Evolutionary conservation across 2,797 vertebrate genomes (phyloP), one percentile per base, ranked within the genome.

Genomic region (Chelon auratus): DNA sequence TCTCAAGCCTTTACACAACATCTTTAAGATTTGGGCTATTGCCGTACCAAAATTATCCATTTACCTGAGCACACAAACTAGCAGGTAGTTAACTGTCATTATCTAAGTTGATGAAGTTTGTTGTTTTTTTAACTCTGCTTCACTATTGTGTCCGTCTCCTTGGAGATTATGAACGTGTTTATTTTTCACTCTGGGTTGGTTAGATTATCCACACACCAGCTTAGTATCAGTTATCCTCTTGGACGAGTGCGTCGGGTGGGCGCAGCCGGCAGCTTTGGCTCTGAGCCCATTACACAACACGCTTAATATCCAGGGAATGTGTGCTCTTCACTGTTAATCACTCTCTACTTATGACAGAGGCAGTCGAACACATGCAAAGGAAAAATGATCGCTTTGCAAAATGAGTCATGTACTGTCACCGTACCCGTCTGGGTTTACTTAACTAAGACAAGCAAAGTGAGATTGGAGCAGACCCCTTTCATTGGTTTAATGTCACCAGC

Each of bases 231-330:
- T 76, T 80, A 83, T 86, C 83, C 78, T 82, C 73, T 83, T 62
- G 43, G 77, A 53, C 11, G 9, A 68, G 71, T 69, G 68, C 69
- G 73, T 72, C 40, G 68, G 75, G 57, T 71, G 58, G 64, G 62
- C 63, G 80, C 76, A 84, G 85, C 76, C 64, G 59, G 81, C 56
- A 71, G 78, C 64, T 84, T 75, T 82, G 88, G 84, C 88, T 84
- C 67, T 67, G 77, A 85, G 83, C 84, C 83, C 82, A 77, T 89
- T 89, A 91, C 86, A 91, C 91, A 92, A 92, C 87, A 79, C 69
- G 81, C 80, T 83, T 90, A 89, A 87, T 89, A 86, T 68, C 78
- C 73, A 73, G 65, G 42, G 78, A 79, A 74, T 67, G 78, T 70
- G 68, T 55, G 55, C 83, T 88, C 85, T 52, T 84, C 79, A 72